These are phyloP conservation scores for Bufotes viridis DNA, from an alignment of 2,797 vertebrate species.

Conservation along the genomic window DNA sequence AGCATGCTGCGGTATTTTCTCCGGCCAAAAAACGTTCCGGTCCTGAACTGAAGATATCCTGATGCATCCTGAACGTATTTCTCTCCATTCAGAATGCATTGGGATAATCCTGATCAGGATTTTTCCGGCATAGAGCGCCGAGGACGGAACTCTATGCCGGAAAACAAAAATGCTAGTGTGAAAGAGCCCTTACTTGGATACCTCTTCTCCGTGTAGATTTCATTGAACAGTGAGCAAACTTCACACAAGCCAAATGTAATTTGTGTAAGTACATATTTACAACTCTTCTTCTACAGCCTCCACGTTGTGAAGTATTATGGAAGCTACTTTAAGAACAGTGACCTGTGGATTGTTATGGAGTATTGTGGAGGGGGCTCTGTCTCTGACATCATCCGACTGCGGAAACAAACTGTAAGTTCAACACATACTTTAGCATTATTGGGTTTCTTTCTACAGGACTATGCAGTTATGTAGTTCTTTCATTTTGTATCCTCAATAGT, in stretches of 20 bases:
- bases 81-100: no score
- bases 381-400: constrained; percentile 90
- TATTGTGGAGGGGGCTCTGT: constrained; percentile 95
- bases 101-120: no score
- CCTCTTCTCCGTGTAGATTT: neutral
- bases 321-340: constrained; percentile 97
- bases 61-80: no score
- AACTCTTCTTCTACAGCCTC: constrained; percentile 71
- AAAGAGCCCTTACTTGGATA: no score
- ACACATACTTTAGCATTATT: neutral
- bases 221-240: neutral
- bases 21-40: no score
- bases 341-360: constrained; percentile 98
- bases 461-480: neutral
- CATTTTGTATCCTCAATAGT: neutral
- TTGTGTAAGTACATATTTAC: neutral
- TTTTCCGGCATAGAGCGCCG: no score
- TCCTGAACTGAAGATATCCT: no score
- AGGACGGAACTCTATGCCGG: no score
- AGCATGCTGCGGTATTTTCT: no score
- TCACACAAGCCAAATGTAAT: no score
- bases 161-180: no score
- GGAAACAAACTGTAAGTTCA: constrained; percentile 88
- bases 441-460: neutral
- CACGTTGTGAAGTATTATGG: constrained; percentile 91